These are phyloP conservation scores for Anastrepha obliqua DNA, from an alignment of 1,140 invertebrate species.

Conservation along the genomic window DNA sequence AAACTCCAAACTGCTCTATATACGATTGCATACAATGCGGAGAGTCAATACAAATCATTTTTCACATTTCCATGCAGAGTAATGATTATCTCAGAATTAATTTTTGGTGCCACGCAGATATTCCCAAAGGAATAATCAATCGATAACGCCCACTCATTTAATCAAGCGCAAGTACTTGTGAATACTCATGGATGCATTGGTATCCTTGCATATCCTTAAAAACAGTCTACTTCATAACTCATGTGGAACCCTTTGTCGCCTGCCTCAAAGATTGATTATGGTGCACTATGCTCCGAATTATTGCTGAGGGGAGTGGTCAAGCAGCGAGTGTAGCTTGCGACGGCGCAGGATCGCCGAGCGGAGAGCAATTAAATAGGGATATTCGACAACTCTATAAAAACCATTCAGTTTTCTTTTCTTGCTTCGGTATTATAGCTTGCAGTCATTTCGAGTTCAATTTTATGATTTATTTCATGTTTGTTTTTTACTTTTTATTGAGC, in stretches of 20 bases:
- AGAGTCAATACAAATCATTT: neutral
- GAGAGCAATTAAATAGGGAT: neutral
- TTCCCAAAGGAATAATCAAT: constrained; percentile 42
- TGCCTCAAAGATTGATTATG: constrained; percentile 33
- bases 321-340: neutral
- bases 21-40: too few species aligned
- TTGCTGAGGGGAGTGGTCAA: neutral
- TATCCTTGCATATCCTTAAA: constrained; percentile 35
- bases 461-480: constrained; percentile 42
- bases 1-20: too few species aligned
- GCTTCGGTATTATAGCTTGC: neutral
- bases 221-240: neutral
- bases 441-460: constrained; percentile 10
- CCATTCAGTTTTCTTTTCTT: neutral
- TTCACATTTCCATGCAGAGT: neutral
- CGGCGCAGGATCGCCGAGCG: neutral
- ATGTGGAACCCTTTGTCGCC: neutral
- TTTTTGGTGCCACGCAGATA: neutral
- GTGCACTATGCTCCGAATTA: neutral
- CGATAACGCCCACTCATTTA: constrained; percentile 24
- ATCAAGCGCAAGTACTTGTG: neutral
- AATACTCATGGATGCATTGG: neutral
- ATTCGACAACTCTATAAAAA: constrained; percentile 19
- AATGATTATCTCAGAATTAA: neutral
- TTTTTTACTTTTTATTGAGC: neutral